phyloP scores from a whole-genome alignment of 2,113 vertebrate species.

The Rhynchopsitta pachyrhyncha region DNA sequence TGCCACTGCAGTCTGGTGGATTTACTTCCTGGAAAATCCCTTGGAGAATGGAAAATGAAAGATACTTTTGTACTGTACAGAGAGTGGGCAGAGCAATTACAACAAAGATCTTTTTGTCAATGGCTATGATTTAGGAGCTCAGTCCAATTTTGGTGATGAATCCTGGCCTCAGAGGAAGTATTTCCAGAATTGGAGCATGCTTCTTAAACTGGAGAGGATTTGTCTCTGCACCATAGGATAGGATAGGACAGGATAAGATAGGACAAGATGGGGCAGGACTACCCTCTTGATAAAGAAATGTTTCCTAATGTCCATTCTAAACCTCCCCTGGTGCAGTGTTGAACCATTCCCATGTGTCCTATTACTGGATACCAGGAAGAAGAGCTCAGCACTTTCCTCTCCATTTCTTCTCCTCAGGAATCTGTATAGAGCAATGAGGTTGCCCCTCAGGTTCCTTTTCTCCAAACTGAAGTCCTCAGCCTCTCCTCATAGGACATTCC shows the following conservation, averaged over 20 bases:
- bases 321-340: background rate
- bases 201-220: background rate
- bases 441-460: background rate
- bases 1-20: background rate
- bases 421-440: background rate
- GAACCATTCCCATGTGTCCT: rapidly evolving
- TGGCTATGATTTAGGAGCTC: background rate
- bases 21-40: constrained; percentile 23
- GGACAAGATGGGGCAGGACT: background rate
- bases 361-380: background rate
- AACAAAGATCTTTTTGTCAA: background rate
- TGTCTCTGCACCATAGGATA: background rate
- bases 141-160: background rate
- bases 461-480: background rate
- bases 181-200: background rate
- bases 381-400: background rate
- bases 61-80: background rate
- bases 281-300: background rate
- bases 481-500: background rate
- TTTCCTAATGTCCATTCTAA: background rate
- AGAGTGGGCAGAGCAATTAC: background rate
- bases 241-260: background rate
- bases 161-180: background rate
- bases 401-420: background rate
- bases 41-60: background rate